Conservation (phyloP, 1,140 invertebrate genomes). For the Hydropsyche tenuis region DNA sequence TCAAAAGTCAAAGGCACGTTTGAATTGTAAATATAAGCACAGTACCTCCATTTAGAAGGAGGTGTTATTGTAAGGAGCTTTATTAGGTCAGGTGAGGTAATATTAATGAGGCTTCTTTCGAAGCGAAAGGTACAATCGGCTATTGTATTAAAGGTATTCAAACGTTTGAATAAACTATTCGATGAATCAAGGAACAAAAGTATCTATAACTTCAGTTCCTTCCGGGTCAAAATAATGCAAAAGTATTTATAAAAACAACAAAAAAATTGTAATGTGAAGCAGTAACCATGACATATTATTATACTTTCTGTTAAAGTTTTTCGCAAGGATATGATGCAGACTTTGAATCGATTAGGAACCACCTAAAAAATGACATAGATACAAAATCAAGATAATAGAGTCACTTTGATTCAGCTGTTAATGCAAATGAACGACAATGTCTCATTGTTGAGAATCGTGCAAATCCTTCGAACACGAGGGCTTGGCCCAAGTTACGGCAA, state of each 20-base stretch:
- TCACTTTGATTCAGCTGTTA: background rate
- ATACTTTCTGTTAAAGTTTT: too few relatives aligned
- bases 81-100: conserved; percentile 12
- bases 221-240: too few relatives aligned
- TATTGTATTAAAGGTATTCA: too few relatives aligned
- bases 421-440: conserved; percentile 2
- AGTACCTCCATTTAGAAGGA: conserved; percentile 8
- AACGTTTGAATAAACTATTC: too few relatives aligned
- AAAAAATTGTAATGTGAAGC: too few relatives aligned
- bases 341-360: too few relatives aligned
- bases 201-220: too few relatives aligned
- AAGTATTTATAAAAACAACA: too few relatives aligned
- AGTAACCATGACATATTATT: too few relatives aligned
- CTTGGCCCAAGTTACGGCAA: background rate
- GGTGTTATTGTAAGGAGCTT: background rate
- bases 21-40: background rate
- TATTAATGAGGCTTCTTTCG: conserved; percentile 10
- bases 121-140: conserved; percentile 2
- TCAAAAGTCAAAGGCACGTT: background rate
- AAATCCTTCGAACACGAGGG: background rate
- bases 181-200: too few relatives aligned
- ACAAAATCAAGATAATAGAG: background rate
- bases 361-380: too few relatives aligned
- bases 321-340: too few relatives aligned
- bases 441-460: conserved; percentile 3